Base-by-base conservation (phyloP, 1,140 invertebrate genomes). In the Battus philenor region DNA sequence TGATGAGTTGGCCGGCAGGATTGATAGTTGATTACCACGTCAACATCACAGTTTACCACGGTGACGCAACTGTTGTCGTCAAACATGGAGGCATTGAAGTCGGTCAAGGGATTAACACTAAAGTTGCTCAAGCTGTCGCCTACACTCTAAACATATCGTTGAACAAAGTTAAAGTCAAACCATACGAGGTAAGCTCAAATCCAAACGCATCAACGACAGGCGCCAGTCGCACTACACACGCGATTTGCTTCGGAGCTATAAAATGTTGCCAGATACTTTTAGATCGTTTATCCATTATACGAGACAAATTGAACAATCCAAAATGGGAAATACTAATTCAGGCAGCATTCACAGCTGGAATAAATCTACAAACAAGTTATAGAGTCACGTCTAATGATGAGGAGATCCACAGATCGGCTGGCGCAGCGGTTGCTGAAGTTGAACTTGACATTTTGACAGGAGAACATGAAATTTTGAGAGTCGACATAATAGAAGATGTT, bases 51-150 rank as follows among this genome's bases (percentile, higher is more conserved):
- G 89, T 96, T 32, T 94, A 91, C 71, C 90, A 92, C 26, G 80
- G 81, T 0, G 94, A 96, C 85, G 94, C 92, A 5, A 91, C 92
- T 0, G 92, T 96, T 0, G 87, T 90, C 0, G 83, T 96, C 16
- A 83, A 87, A 11, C 93, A 95, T 59, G 93, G 91, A 31, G 94
- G 94, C 12, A 90, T 95, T 27, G 94, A 96, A 87, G 92, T 93
- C 74, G 95, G 95, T 1, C 95, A 96, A 86, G 94, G 95, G 2
- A 90, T 96, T 43, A 93, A 91, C 56, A 91, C 90, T 0, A 87
- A 94, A 90, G 89, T 91, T 2, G 90, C 90, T 26, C 94, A 95
- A 88, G 89, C 91, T 4, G 91, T 89, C 41, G 93, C 93, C 4
- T 87, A 91, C 57, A 89, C 87, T 8, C 77, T 95, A 1, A 90